A percentile compares a stretch with the other conserved stretches of the same genome.
phyloP scores from a whole-genome alignment of 2,888 invertebrate species.

The Exocentrus adspersus region DNA sequence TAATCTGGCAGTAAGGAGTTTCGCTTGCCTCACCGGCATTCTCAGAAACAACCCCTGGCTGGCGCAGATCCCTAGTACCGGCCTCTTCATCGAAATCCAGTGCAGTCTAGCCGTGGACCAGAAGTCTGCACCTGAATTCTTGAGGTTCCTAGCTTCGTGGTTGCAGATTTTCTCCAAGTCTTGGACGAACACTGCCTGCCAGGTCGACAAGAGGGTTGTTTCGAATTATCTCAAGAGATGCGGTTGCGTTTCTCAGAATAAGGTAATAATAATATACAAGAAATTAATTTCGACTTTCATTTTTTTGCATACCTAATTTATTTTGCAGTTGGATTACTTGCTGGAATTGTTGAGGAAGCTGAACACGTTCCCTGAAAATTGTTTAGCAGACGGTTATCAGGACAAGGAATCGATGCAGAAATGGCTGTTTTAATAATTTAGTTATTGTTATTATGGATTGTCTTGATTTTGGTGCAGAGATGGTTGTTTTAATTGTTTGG shows the following conservation, averaged over 20 bases:
- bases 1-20: constrained; percentile 12
- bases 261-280: constrained; percentile 15
- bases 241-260: constrained; percentile 10
- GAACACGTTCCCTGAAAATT: too few species aligned
- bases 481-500: too few species aligned
- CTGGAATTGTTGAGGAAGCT: not conserved
- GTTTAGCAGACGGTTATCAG: too few species aligned
- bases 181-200: not conserved
- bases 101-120: constrained; percentile 31
- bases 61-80: constrained; percentile 18
- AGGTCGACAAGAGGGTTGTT: constrained; percentile 28
- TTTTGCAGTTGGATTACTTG: too few species aligned
- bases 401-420: too few species aligned
- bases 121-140: constrained; percentile 27
- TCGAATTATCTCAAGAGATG: constrained; percentile 30
- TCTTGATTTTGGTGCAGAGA: too few species aligned
- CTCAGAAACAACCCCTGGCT: constrained; percentile 26
- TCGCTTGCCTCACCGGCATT: constrained; percentile 31
- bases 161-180: constrained; percentile 24
- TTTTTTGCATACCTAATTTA: too few species aligned
- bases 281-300: too few species aligned
- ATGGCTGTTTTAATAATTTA: too few species aligned
- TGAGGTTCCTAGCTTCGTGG: constrained; percentile 28
- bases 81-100: constrained; percentile 30
- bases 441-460: too few species aligned